These are phyloP conservation scores for Apomyelois bistriatella DNA, from an alignment of 2,888 invertebrate species.

Conservation along the genomic window DNA sequence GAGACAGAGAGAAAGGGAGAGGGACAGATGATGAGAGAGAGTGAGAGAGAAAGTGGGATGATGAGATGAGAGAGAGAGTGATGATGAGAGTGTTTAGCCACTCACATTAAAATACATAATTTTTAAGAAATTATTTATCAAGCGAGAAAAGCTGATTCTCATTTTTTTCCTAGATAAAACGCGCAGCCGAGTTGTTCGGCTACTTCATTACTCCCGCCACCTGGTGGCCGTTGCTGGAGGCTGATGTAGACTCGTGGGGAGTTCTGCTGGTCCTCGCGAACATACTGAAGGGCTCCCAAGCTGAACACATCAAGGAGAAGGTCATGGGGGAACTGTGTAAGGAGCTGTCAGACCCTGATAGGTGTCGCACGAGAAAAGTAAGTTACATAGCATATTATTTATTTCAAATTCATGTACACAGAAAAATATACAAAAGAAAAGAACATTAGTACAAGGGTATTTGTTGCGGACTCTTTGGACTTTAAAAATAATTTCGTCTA, in stretches of 20 bases:
- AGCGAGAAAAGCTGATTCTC: slow-evolving; percentile 16
- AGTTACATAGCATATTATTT: background rate
- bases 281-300: slow-evolving; percentile 80
- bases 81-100: no score
- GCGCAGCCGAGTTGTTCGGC: slow-evolving; percentile 86
- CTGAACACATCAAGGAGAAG: slow-evolving; percentile 52
- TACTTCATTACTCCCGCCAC: slow-evolving; percentile 85
- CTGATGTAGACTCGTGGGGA: slow-evolving; percentile 79
- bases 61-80: no score
- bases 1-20: no score
- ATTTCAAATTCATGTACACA: no score
- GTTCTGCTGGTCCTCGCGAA: slow-evolving; percentile 80
- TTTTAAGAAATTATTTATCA: no score
- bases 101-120: no score
- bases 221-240: slow-evolving; percentile 84
- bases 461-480: no score
- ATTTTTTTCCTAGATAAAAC: slow-evolving; percentile 71
- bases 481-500: no score
- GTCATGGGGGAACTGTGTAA: slow-evolving; percentile 77
- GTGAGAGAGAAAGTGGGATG: no score
- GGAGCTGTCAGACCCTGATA: slow-evolving; percentile 78
- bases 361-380: slow-evolving; percentile 82
- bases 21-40: no score
- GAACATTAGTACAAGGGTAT: no score
- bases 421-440: no score